Conservation (phyloP, 1,140 invertebrate genomes). For the Gryon sp. region DNA sequence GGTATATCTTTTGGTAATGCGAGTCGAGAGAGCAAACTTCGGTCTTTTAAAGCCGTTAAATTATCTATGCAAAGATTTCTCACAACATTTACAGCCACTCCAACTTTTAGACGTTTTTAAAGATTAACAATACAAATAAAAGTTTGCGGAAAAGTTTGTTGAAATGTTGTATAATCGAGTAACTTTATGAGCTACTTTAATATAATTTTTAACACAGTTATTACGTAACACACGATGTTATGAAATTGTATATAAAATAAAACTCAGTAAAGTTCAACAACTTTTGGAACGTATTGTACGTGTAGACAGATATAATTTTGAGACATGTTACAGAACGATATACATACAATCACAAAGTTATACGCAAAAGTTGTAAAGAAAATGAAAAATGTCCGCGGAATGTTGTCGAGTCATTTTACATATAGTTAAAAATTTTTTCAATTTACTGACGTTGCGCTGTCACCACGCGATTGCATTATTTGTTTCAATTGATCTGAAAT, state of each 20-base stretch:
- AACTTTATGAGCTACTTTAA: conserved; percentile 35
- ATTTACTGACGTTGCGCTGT: too few relatives aligned
- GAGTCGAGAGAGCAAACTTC: too few relatives aligned
- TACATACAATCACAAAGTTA: too few relatives aligned
- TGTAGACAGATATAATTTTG: conserved; percentile 7
- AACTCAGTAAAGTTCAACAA: conserved; percentile 9
- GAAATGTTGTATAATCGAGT: conserved; percentile 11
- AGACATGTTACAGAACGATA: not conserved
- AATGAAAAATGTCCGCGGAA: too few relatives aligned
- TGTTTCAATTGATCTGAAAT: too few relatives aligned
- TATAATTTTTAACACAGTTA: conserved; percentile 37
- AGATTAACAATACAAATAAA: conserved; percentile 33
- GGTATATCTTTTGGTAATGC: too few relatives aligned
- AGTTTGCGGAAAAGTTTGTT: conserved; percentile 12
- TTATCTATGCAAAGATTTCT: conserved; percentile 7
- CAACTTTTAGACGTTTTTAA: conserved; percentile 8
- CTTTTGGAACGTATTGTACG: conserved; percentile 2
- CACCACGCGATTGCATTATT: too few relatives aligned
- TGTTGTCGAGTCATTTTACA: too few relatives aligned
- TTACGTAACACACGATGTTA: conserved; percentile 23
- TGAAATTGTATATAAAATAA: conserved; percentile 34
- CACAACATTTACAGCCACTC: not conserved
- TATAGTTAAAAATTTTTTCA: too few relatives aligned
- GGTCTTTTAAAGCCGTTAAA: conserved; percentile 11
- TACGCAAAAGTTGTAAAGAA: too few relatives aligned